Base-by-base conservation (phyloP, 1,140 invertebrate genomes). In the Aphelinus certus region DNA sequence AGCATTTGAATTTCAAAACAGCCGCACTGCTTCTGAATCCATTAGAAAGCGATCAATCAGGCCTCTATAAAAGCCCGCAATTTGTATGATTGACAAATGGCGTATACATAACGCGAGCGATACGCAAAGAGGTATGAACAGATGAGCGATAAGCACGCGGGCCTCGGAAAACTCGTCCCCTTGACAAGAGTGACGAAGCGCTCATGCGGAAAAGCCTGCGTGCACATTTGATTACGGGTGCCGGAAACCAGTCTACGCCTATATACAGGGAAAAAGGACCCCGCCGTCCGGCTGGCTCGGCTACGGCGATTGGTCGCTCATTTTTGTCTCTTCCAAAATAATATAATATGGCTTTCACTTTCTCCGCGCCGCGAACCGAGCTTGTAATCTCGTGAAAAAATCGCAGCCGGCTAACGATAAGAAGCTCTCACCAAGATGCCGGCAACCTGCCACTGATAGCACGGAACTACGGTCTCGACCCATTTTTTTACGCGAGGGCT, bases 321-420 rank as follows among this genome's bases (percentile, higher is more conserved):
- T 82, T 83, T 83, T 84, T 84, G 79, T 80, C 77, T 76, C 79
- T 83, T 80, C 80, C 82, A 74, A 86, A 85, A 85, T 85, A 84
- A 84, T 84, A 85, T 86, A 85, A 85, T 85, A 86, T 86, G 78
- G 84, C 86, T 87, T 88, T 88, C 86, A 88, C 86, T 87, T 85
- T 82, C 81, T 78, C 78, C 42, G 58, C 56, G 68, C 66, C 76
- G 76, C 26, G 67, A 65, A 64, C 80, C 57, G 10, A 67, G 64
- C 46, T 55, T 55, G 7, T 65, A 58, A 72, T 65, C 63, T 10
- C 1, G 56, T 42, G 65, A 47, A 74, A 73, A 73, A 74, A 53
- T 68, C 42, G 10, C 6, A n/a, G 4, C 26, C 46, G 2, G 47
- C 10, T 7, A 5, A 7, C 26, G 65, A 74, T 74, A 68, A 68